Evolutionary conservation across 2,888 invertebrate genomes (phyloP), one percentile per base, ranked within the genome.

Genomic region (Seira musarum): DNA sequence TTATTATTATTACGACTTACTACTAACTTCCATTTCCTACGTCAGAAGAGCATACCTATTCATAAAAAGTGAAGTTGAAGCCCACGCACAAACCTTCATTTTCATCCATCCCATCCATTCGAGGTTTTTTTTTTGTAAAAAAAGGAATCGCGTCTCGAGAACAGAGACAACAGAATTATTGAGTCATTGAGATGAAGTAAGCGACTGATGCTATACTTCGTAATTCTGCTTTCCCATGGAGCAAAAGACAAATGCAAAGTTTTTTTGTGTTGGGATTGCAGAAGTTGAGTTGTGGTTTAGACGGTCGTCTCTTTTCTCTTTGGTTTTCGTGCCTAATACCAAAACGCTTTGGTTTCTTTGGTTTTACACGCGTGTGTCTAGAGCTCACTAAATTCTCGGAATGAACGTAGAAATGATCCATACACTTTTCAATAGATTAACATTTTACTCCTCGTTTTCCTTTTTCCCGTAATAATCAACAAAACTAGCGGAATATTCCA

Each of bases 211-310:
- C n/a, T n/a, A n/a, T n/a, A n/a, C n/a, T n/a, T n/a, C n/a, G n/a
- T n/a, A n/a, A n/a, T n/a, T n/a, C n/a, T 13, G 40, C 13, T 40
- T 5, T 40, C 13, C 40, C 40, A 68, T 22, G 68, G 68, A 15
- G 15, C 64, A 68, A 68, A 68, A 69, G 60, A 60, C 22, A 69
- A 69, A 69, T 69, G 25, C 24, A 57, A 69, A 60, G 69, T 57
- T 25, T 40, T 22, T 21, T 15, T 66, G 17, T 40, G 35, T 6
- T 17, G 71, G 71, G 22, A 61, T 63, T 40, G 40, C 40, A 3
- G 22, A 63, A 71, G 71, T 71, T 71, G 71, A 63, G 71, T 63
- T 71, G 71, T 61, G 71, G 71, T 71, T 57, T 69, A 69, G 46
- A 24, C 19, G 69, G 60, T 69, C 53, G 69, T 57, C 69, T 69